Base-by-base conservation (phyloP, 2,888 invertebrate genomes). In the Eilema depressum region DNA sequence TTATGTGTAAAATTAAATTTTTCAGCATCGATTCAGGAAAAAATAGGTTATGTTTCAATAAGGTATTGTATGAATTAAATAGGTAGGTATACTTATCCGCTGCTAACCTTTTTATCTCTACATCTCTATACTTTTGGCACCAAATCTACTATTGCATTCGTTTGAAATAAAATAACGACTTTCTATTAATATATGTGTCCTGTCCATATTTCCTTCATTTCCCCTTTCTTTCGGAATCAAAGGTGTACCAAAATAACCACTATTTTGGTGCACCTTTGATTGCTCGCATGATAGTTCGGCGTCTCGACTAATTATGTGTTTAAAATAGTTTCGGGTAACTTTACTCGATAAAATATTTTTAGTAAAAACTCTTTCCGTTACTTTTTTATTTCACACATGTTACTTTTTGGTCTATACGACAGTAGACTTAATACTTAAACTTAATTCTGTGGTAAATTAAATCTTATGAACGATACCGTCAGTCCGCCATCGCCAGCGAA, bases 191-290 rank as follows among this genome's bases (percentile, higher is more conserved):
- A 17, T 59, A 25, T 20, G 17, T 17, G 57, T n/a, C n/a, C n/a
- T 59, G 25, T 59, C 26, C 25, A 59, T 62, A 47, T 71, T 66
- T 71, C 62, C 71, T 75, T 73, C 71, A 70, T 69, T 60, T 74
- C 68, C 70, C 59, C 61, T 62, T 67, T 75, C 64, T 68, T 69
- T 60, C 53, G 26, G 66, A 53, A 53, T 53, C n/a, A n/a, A 53
- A 53, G 53, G 53, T 53, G n/a, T 2, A 53, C 53, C 53, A n/a
- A 53, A 53, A 53, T 53, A 53, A 53, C 53, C 53, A 53, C 33
- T 79, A 78, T 74, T 83, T 82, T 75, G 60, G 60, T 68, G 63
- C 28, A 57, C 61, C 74, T 74, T 77, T 83, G 77, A 82, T 80
- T 75, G 72, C 67, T 71, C 33, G 65, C 72, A 47, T 75, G 73